These are phyloP conservation scores for Tigriopus japonicus DNA, from an alignment of 1,140 invertebrate species.

Conservation along the genomic window DNA sequence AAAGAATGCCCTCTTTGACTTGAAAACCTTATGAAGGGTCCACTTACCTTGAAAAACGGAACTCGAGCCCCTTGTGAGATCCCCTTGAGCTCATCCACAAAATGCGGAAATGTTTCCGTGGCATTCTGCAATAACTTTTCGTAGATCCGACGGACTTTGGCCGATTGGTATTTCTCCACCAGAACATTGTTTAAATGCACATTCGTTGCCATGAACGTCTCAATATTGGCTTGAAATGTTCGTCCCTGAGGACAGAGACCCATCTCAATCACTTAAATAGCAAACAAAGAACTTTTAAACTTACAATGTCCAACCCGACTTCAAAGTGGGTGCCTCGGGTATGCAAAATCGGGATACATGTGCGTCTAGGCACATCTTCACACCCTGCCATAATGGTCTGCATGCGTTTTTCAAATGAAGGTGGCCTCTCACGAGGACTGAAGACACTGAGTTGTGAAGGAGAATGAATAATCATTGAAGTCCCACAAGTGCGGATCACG, in stretches of 20 bases:
- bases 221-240: not conserved
- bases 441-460: too few species aligned
- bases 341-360: conserved; percentile 50
- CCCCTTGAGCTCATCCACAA: not conserved
- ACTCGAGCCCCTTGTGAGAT: not conserved
- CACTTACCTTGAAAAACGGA: conserved; percentile 3
- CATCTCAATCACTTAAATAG: not conserved
- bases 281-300: conserved; percentile 20
- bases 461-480: too few species aligned
- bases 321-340: conserved; percentile 57
- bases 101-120: not conserved
- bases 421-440: too few species aligned
- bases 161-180: not conserved
- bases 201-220: not conserved
- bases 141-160: not conserved
- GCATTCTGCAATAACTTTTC: not conserved
- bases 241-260: not conserved
- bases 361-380: conserved; percentile 26
- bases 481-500: too few species aligned
- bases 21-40: not conserved
- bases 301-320: conserved; percentile 62
- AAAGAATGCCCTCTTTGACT: not conserved
- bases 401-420: too few species aligned
- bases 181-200: not conserved
- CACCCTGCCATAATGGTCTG: too few species aligned